Evolutionary conservation across 2,113 vertebrate genomes (phyloP), one percentile per base, ranked within the genome.

Genomic region (Sinocyclocheilus anophthalmus): DNA sequence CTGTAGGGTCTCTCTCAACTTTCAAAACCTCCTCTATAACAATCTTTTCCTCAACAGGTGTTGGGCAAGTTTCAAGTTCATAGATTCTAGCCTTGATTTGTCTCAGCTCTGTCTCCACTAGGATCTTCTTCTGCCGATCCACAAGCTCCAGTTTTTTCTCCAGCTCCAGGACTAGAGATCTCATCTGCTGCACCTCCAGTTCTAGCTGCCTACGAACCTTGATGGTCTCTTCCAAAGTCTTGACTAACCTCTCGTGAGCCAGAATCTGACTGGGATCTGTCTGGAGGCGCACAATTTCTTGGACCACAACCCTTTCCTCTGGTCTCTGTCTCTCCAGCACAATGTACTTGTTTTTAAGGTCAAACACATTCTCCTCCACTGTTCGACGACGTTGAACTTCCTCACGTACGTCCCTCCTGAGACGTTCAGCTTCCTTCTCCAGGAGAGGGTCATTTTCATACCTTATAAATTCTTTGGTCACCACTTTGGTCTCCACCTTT

Each of bases 11-110:
- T 86, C 95, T 96, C 93, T 99, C 98, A 89, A 98, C 91, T 93
- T 97, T 97, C 37, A 99, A 94, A 70, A 99, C 95, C 92, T 99
- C 97, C 90, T 99, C 96, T 77, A 96, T 95, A 87, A 99, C 92
- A 83, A 99, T 98, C 91, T 95, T 98, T 90, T 98, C 97, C 89
- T 96, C 96, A 86, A 97, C 89, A 0, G 94, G 94, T 0, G 93
- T 92, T 0, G 95, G 95, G 3, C 93, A 87, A 67, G 89, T 94
- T 91, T 98, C 96, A 33, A 98, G 91, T 88, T 98, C 97, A 86
- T 94, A 92, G 91, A 99, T 97, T 82, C 93, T 94, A 90, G 94
- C 10, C 0, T 92, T 97, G 87, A 99, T 96, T 87, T 95, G 95
- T 67, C 96, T 94, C 63, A 97, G 93, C 92, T 98, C 98, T 42